Conservation (phyloP, 92 coral and sea anemone species). For the Muricea muricata region DNA sequence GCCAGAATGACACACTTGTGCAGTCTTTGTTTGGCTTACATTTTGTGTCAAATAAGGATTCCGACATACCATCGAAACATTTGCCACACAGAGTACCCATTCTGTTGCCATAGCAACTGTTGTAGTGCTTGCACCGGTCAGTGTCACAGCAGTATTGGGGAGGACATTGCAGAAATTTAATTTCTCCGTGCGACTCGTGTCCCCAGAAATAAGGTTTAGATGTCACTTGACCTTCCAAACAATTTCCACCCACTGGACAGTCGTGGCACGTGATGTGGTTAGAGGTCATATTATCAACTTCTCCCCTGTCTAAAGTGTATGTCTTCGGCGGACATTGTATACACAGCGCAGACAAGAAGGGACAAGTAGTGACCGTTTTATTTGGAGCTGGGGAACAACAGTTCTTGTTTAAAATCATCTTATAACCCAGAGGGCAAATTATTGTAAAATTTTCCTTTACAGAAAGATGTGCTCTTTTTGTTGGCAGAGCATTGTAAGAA, state of each 20-base stretch:
- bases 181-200: not conserved
- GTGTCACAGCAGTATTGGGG: conserved; percentile 28
- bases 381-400: not conserved
- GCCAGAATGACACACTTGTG: not conserved
- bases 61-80: conserved; percentile 34
- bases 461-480: not conserved
- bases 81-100: conserved; percentile 27
- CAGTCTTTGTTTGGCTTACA: conserved; percentile 18
- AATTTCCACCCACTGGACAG: not conserved
- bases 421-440: not conserved
- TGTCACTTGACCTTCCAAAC: not conserved
- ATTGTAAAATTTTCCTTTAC: not conserved
- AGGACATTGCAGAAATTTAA: conserved; percentile 24
- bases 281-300: not conserved
- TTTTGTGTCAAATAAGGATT: not conserved
- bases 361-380: too few relatives aligned
- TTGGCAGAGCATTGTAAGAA: not conserved
- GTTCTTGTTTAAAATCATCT: not conserved
- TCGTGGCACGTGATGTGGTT: not conserved
- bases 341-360: not conserved
- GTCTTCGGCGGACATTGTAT: conserved; percentile 18
- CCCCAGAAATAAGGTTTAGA: conserved; percentile 29
- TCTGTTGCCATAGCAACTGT: conserved; percentile 30
- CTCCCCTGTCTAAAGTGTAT: conserved; percentile 12
- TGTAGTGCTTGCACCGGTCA: not conserved